Evolutionary conservation across 2,113 vertebrate species (phyloP), one percentile per base, ranked within the genome.

Genomic region (Phoxinus phoxinus): DNA sequence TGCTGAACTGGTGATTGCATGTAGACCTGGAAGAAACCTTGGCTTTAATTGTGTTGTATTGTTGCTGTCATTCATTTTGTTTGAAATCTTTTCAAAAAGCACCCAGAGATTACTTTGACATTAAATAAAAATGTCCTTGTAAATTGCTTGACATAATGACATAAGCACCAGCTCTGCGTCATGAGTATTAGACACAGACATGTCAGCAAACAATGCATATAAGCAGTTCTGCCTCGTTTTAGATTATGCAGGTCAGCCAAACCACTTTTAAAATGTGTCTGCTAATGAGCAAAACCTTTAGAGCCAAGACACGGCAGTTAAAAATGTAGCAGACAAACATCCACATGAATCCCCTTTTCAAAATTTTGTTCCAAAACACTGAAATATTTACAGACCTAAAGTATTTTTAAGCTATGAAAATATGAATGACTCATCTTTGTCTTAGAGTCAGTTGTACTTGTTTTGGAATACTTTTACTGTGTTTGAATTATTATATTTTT

Each of bases 261-360:
- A 80, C 7, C 1, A 7, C 11, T 27, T 63, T 80, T 63, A 27
- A 44, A 61, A 81, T 27, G 13, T 46, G 58, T 27, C 58, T 46
- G 17, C 58, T 81, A 46, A 81, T 81, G 78, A 15, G 59, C n/a
- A 19, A 30, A 65, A 65, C 37, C 15, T 41, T 27, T 7, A 27
- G 58, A 63, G 35, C 23, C 35, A 25, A 80, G 7, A 63, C 53
- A 41, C 23, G 4, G 58, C 15, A 30, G 58, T 81, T 65, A 30
- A 44, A 81, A 81, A 81, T 65, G n/a, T 27, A 46, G 78, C 15
- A 81, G 15, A 81, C 78, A 65, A 81, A 81, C 78, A 81, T 65
- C 8, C 58, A 27, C 58, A 30, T 65, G 51, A 27, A 23, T 35
- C 8, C 75, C 11, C 30, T 78, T 59, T 32, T 23, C 2, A 46